A percentile compares a stretch with the other conserved stretches of the same genome.
Evolutionary conservation across 2,797 vertebrate genomes (phyloP).

Genomic region (Sarcoramphus papa): DNA sequence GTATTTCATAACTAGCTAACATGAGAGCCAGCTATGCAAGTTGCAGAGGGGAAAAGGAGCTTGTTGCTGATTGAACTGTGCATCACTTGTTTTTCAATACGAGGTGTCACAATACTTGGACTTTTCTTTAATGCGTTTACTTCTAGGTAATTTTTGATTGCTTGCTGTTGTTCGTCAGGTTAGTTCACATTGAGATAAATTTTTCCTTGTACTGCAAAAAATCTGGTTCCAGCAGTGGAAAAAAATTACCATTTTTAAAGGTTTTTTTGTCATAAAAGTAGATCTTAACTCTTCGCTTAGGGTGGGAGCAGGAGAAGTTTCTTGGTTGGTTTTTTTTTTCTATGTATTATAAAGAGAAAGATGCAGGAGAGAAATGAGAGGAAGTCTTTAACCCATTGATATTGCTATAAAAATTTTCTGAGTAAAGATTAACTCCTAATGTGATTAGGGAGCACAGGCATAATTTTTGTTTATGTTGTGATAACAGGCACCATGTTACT

Average conservation of each 20-base stretch:
- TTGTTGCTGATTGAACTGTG: neutral
- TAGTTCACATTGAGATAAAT: neutral
- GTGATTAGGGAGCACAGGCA: neutral
- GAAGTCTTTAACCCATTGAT: neutral
- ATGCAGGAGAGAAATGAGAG: neutral
- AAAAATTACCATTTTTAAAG: neutral
- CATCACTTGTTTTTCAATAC: neutral
- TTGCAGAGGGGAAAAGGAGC: neutral
- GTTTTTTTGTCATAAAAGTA: neutral
- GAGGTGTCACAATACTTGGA: neutral
- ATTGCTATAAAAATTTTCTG: neutral
- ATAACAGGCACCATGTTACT: neutral
- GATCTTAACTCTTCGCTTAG: neutral
- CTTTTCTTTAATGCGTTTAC: neutral
- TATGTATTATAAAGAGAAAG: neutral
- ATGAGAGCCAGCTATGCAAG: neutral
- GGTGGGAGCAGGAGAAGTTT: neutral
- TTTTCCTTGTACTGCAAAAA: neutral
- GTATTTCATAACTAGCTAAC: neutral
- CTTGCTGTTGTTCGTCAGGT: neutral
- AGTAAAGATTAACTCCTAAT: neutral
- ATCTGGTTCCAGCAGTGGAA: neutral
- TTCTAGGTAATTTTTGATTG: neutral
- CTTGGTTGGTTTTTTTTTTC: neutral
- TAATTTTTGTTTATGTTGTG: neutral